Conservation (phyloP, 2,797 vertebrate genomes). For the Enteromius viviparus region DNA sequence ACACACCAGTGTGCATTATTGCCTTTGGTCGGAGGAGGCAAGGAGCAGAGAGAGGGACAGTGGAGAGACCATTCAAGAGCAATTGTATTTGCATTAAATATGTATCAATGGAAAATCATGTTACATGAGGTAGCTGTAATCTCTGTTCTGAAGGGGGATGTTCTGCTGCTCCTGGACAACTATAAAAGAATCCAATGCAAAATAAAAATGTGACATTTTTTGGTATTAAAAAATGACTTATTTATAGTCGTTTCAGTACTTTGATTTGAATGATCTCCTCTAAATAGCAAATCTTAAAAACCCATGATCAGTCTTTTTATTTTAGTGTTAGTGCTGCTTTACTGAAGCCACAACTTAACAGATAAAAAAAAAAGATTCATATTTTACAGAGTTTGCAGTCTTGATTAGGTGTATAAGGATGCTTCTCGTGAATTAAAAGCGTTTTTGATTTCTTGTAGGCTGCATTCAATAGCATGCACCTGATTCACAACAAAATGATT, state of each 20-base stretch:
- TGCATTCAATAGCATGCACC: neutral
- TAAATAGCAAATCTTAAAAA: neutral
- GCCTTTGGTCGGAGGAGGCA: conserved; percentile 42
- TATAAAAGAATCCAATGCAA: neutral
- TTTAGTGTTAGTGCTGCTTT: neutral
- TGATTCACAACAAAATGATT: neutral
- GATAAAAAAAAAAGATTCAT: neutral
- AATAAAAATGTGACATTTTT: neutral
- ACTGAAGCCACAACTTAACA: neutral
- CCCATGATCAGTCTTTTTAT: neutral
- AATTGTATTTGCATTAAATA: conserved; percentile 49
- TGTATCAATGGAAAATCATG: conserved; percentile 38
- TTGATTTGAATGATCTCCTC: neutral
- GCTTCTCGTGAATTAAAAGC: neutral
- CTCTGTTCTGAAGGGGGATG: neutral
- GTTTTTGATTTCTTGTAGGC: neutral
- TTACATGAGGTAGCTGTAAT: neutral
- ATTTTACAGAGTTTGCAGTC: neutral
- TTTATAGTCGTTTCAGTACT: neutral
- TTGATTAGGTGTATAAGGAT: neutral
- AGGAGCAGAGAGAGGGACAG: conserved; percentile 40
- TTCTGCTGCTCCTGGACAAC: neutral
- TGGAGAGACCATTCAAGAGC: conserved; percentile 39
- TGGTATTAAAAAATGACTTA: neutral
- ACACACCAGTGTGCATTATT: conserved; percentile 51